Base-by-base conservation (phyloP, 2,797 vertebrate genomes). In the Acrocephalus scirpaceus region DNA sequence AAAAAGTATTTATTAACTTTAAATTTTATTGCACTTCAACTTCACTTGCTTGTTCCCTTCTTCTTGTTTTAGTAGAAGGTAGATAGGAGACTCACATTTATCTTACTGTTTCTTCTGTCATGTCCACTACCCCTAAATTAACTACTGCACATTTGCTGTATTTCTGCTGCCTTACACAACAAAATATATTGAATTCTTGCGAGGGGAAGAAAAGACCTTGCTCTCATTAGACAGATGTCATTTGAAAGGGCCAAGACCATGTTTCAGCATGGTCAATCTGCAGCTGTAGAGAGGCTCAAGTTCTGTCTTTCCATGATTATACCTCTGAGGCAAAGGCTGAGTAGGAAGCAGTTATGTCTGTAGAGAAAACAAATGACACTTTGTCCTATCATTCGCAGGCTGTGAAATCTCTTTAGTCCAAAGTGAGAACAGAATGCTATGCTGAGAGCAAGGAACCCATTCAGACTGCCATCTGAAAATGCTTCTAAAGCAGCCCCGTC, bases 341-440 rank as follows among this genome's bases (percentile, higher is more conserved):
- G 75, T 91, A 83, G 89, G 91, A 92, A 92, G 82, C 87, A 78
- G 82, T 85, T 92, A 60, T 57, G 48, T 85, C 67, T 93, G 91
- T 34, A 67, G 61, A 90, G 95, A 84, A 95, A 95, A 95, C 82
- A 95, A 86, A 93, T 86, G 62, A 88, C 92, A 93, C 88, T 94
- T 95, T 81, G 90, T 96, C 86, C 94, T 95, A 38, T 84, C 62
- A 42, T 93, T 78, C 7, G 1, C 58, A 90, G 86, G 69, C 79
- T 94, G 82, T 81, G 88, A 94, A 96, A 92, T 75, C 79, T 93
- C 90, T 92, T 92, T 78, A 94, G 84, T 69, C 89, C 82, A 92
- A 96, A 91, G 65, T 92, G 93, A 88, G 92, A 94, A 91, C 61
- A 91, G 75, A 85, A 93, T 80, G 65, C 44, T 80, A 56, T 72